Conservation (phyloP, 2,888 invertebrate species). For the Acanthosepion lycidas region DNA sequence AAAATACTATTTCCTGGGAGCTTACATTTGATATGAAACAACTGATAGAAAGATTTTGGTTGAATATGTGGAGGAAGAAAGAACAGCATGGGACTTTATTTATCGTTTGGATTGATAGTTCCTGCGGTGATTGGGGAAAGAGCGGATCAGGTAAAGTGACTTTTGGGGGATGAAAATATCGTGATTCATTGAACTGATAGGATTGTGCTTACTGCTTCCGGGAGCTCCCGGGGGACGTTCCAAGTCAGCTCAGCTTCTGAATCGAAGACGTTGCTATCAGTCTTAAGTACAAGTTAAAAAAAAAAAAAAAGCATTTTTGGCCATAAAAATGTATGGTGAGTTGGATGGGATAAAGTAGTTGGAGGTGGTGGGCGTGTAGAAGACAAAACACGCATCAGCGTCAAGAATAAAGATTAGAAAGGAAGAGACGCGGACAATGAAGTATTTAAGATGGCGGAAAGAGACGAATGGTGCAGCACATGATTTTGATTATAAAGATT, state of each 20-base stretch:
- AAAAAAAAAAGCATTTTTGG: not conserved
- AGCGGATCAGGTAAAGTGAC: not conserved
- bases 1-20: not conserved
- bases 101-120: not conserved
- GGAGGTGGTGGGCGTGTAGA: not conserved
- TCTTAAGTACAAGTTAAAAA: too few species aligned
- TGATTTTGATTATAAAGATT: not conserved
- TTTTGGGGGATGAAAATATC: not conserved
- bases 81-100: not conserved
- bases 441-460: not conserved
- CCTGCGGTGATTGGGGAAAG: not conserved
- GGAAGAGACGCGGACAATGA: not conserved
- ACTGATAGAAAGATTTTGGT: not conserved
- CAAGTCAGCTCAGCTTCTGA: not conserved
- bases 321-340: too few species aligned
- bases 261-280: not conserved
- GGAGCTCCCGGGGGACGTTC: not conserved
- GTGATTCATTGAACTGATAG: slow-evolving; percentile 33
- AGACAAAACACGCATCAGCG: not conserved
- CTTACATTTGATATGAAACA: not conserved
- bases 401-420: not conserved
- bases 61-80: not conserved
- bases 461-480: not conserved
- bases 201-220: not conserved
- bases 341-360: too few species aligned